These are phyloP conservation scores for Calliphora vicina DNA, from an alignment of 1,140 invertebrate genomes.

Conservation along the genomic window DNA sequence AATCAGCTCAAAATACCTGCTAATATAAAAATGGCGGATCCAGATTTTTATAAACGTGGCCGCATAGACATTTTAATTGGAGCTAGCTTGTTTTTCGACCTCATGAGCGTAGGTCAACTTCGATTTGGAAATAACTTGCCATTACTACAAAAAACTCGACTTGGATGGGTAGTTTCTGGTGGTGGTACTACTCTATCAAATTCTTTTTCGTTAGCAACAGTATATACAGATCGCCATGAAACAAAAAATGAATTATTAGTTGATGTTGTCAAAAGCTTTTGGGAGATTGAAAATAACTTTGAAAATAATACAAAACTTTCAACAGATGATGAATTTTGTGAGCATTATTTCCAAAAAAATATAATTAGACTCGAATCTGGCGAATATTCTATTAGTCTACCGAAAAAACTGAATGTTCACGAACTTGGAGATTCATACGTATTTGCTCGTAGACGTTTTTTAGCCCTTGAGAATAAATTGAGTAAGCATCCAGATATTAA, in stretches of 20 bases:
- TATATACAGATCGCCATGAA: neutral
- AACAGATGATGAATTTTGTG: constrained; percentile 15
- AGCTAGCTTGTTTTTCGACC: neutral
- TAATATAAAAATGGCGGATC: constrained; percentile 21
- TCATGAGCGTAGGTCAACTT: neutral
- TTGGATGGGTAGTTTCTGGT: constrained; percentile 36
- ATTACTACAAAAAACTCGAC: constrained; percentile 30
- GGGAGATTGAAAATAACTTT: neutral
- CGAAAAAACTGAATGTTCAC: neutral
- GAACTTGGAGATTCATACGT: constrained; percentile 28
- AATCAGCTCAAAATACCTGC: neutral
- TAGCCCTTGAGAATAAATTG: neutral
- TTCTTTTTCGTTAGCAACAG: neutral
- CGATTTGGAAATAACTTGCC: neutral
- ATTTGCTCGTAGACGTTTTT: neutral
- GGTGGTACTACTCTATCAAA: neutral
- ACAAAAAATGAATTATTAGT: neutral
- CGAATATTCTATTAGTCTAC: constrained; percentile 26
- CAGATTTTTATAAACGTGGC: constrained; percentile 15
- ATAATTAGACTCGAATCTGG: neutral
- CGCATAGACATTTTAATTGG: constrained; percentile 15
- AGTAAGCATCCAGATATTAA: neutral
- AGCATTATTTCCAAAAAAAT: constrained; percentile 17
- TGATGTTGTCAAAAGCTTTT: constrained; percentile 27
- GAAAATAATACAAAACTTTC: neutral